Evolutionary conservation across 2,888 invertebrate species (phyloP).

Genomic region (Syrphus vitripennis): DNA sequence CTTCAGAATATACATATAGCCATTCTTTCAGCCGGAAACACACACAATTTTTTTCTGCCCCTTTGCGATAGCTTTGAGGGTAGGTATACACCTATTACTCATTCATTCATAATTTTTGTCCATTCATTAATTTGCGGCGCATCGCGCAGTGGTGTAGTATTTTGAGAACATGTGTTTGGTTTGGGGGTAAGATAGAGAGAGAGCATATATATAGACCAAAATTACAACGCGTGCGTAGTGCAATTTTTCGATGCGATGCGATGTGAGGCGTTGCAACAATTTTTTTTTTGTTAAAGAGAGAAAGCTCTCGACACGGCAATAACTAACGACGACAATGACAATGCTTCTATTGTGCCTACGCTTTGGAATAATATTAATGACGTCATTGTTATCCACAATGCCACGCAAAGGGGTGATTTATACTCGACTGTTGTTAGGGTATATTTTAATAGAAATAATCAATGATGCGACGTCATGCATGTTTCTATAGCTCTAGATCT

Average conservation of each 20-base stretch:
- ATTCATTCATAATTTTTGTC: conserved; percentile 53
- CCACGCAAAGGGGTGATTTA: background rate
- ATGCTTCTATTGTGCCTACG: conserved; percentile 45
- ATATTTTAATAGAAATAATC: conserved; percentile 3
- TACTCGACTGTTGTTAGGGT: background rate
- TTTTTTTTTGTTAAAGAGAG: background rate
- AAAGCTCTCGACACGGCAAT: conserved; percentile 14
- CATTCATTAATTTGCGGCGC: conserved; percentile 35
- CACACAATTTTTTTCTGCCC: background rate
- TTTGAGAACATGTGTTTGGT: conserved; percentile 22
- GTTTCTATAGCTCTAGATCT: background rate
- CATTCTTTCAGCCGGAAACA: background rate
- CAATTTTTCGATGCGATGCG: background rate
- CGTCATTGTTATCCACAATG: conserved; percentile 75
- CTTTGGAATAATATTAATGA: conserved; percentile 74
- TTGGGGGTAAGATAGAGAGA: background rate
- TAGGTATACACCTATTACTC: conserved; percentile 20
- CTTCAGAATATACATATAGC: background rate
- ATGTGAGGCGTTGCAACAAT: conserved; percentile 24
- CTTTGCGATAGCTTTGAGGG: background rate
- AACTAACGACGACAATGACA: background rate
- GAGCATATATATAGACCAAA: too few species aligned
- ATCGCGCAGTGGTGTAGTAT: conserved; percentile 30
- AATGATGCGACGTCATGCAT: conserved; percentile 13
- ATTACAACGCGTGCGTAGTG: conserved; percentile 35